Evolutionary conservation across 2,888 invertebrate species (phyloP), one percentile per base, ranked within the genome.

Genomic region (Candidula unifasciata): DNA sequence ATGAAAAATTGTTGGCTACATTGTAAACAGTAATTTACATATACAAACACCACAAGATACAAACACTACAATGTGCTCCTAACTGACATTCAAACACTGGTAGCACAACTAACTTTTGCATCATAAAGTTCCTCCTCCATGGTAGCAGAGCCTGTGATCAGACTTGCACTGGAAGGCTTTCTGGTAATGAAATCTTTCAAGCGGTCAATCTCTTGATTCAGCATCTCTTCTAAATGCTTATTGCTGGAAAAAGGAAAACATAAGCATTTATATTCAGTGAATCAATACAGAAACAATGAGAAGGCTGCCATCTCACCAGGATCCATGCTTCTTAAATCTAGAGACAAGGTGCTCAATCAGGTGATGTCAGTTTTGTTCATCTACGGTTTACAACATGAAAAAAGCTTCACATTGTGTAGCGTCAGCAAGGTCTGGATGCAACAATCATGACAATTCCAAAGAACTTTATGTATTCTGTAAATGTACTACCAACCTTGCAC

Each of bases 201-300:
- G 35, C 90, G 88, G 69, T 91, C 92, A 44, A 93, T 91, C 87
- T 93, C 97, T 91, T 97, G 96, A 91, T 96, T 95, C 73, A 98
- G 95, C 94, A 97, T 96, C 92, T 96, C 96, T 81, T 96, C 96
- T 85, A 94, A 89, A 60, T 93, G 91, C 74, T 93, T 93, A 89
- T 92, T 92, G 85, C 93, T 93, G 88, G 24, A 87, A 81, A 52
- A 64, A 83, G 13, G 85, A 37, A 52, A 44, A 68, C 6, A 33
- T 3, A 68, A 27, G 27, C 30, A 13, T 68, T 30, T 68, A 3
- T 68, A 27, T 3, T 27, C 44, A 44, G 44, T 44, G 60, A 60
- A 60, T 60, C 21, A 24, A 3, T 60, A 60, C 3, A 24, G 5
- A 24, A 60, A n/a, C n/a, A 24, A 60, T 60, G n/a, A 60, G n/a